Evolutionary conservation across 2,113 vertebrate genomes (phyloP), one percentile per base, ranked within the genome.

Genomic region (Opisthocomus hoazin): DNA sequence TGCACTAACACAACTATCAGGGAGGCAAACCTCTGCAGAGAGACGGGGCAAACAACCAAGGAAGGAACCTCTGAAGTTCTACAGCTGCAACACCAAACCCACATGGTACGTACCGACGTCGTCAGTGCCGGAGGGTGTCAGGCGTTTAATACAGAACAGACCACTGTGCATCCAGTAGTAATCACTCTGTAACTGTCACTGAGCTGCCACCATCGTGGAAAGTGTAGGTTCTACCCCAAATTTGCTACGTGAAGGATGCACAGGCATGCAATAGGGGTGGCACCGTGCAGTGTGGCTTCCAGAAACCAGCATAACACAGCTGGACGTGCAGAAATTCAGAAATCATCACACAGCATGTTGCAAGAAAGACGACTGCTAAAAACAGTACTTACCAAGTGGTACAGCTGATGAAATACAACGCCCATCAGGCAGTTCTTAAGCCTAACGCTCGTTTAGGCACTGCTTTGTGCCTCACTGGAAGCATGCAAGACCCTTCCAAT

Each of bases 31-130:
- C 36, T 75, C 77, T 68, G 53, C 2, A 0, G 37, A 66, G 19
- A 82, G 60, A 68, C 5, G 39, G 23, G 23, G 29, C 48, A 56
- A 63, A 70, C 3, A 9, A 46, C 61, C 54, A 61, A 53, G 37
- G 74, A 37, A 58, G 58, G 20, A 66, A 46, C 18, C 39, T 41
- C 43, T 51, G 43, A 73, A 66, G 58, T n/a, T 46, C 60, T 39
- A 39, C 16, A 68, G 65, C 41, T 57, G 26, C 36, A 48, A 24
- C 66, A 50, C 34, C 74, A 73, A 83, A 39, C 39, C 21, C 30
- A 10, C 20, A 2, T 1, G 11, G 63, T 24, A 20, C 3, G 5
- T 19, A 54, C 23, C 1, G 3, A 46, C 5, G 1, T 1, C 12
- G 23, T 18, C 12, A 63, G 70, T 12, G 32, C 73, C 50, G 10